phyloP scores from a whole-genome alignment of 2,888 invertebrate species.

The Agrenia bidenticulata region DNA sequence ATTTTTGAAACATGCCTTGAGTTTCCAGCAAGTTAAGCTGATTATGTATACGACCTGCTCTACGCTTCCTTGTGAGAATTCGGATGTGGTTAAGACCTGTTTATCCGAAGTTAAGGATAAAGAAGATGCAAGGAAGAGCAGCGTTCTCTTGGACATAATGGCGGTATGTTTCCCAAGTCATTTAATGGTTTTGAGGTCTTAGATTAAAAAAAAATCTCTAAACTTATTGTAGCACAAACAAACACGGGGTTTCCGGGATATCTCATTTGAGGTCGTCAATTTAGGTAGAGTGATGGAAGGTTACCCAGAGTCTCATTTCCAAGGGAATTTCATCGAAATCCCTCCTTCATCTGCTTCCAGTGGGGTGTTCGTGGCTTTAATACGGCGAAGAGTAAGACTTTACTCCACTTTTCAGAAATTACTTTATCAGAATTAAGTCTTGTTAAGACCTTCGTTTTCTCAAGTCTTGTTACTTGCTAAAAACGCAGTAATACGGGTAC shows the following conservation, averaged over 20 bases:
- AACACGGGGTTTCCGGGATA: not conserved
- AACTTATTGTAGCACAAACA: no score
- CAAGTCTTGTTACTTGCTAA: not conserved
- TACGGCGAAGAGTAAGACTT: constrained; percentile 12
- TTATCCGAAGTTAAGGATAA: constrained; percentile 22
- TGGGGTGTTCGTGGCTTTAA: constrained; percentile 11
- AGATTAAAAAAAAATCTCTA: no score
- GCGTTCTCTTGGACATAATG: no score
- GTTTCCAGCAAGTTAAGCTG: constrained; percentile 40
- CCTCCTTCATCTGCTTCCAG: constrained; percentile 16
- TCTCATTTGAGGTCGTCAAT: not conserved
- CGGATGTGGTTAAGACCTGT: constrained; percentile 36
- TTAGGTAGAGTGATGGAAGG: not conserved
- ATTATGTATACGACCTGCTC: constrained; percentile 50
- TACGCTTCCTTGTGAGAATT: constrained; percentile 38
- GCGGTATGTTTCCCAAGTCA: no score
- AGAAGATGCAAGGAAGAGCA: constrained; percentile 31
- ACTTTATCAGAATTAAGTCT: constrained; percentile 18
- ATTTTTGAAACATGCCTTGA: constrained; percentile 40
- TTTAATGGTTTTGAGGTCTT: no score
- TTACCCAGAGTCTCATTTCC: not conserved
- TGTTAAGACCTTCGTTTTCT: constrained; percentile 6
- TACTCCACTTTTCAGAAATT: constrained; percentile 9
- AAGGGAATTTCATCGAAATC: not conserved
- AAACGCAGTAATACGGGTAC: not conserved